phyloP scores from a whole-genome alignment of 35 echinoderm and acorn worm genomes.

The Patiria miniata region DNA sequence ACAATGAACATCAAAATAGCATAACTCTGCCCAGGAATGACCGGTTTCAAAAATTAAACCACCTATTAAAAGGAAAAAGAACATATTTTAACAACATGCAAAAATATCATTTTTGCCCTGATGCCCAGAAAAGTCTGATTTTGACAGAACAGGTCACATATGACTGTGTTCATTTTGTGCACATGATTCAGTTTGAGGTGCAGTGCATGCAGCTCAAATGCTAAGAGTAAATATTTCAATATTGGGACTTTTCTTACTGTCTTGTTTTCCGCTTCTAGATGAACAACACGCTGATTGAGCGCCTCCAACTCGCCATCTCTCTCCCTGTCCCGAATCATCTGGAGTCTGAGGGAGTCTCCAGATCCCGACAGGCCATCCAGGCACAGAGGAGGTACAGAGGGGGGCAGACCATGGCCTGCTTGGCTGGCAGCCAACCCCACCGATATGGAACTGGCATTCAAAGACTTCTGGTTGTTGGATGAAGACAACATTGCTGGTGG shows the following conservation, averaged over 20 bases:
- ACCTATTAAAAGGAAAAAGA: no score
- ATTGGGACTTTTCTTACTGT: constrained; percentile 68
- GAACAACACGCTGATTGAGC: constrained; percentile 60
- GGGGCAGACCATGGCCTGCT: constrained; percentile 38
- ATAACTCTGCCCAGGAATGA: no score
- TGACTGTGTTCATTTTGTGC: no score
- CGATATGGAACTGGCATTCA: neutral
- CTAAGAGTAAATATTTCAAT: no score
- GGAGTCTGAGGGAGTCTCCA: constrained; percentile 59
- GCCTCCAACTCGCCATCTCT: constrained; percentile 74
- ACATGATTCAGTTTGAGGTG: no score
- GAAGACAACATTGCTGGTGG: neutral
- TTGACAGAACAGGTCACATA: no score
- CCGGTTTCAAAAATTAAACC: no score
- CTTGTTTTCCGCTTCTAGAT: constrained; percentile 76
- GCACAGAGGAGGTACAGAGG: constrained; percentile 78
- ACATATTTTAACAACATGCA: no score
- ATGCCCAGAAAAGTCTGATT: no score
- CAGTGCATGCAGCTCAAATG: no score
- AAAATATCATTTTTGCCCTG: no score
- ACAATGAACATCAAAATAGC: no score
- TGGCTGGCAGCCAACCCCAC: neutral
- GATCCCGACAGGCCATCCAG: constrained; percentile 77
- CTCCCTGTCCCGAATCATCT: constrained; percentile 74
- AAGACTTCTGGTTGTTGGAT: neutral